Conservation (phyloP, 2,113 vertebrate genomes). For the Trematomus loennbergii region DNA sequence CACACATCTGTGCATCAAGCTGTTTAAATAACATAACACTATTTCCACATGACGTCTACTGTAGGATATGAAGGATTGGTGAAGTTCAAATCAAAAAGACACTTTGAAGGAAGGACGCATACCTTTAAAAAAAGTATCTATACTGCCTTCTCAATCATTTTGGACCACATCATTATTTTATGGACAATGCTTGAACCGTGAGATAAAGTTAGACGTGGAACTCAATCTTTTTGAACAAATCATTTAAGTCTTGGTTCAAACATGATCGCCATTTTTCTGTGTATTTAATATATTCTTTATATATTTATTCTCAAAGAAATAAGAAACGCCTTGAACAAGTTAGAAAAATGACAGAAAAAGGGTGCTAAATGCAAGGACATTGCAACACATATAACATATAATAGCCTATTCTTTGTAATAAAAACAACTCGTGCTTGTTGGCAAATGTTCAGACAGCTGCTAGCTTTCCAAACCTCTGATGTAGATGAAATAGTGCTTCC, state of each 20-base stretch:
- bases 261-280: neutral
- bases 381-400: neutral
- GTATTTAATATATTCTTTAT: too few species aligned
- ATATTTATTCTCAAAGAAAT: neutral
- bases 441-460: too few species aligned
- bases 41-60: neutral
- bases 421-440: too few species aligned
- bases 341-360: too few species aligned
- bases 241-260: too few species aligned
- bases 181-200: too few species aligned
- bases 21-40: neutral
- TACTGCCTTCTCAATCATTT: too few species aligned
- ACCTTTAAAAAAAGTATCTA: too few species aligned
- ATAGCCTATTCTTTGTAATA: neutral
- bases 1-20: neutral
- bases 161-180: too few species aligned
- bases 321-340: neutral
- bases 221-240: neutral
- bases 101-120: too few species aligned
- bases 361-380: neutral
- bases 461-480: too few species aligned
- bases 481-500: neutral
- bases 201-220: neutral
- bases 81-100: neutral
- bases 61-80: neutral